Evolutionary conservation across 2,113 vertebrate genomes (phyloP), one percentile per base, ranked within the genome.

Genomic region (Thunnus maccoyii): DNA sequence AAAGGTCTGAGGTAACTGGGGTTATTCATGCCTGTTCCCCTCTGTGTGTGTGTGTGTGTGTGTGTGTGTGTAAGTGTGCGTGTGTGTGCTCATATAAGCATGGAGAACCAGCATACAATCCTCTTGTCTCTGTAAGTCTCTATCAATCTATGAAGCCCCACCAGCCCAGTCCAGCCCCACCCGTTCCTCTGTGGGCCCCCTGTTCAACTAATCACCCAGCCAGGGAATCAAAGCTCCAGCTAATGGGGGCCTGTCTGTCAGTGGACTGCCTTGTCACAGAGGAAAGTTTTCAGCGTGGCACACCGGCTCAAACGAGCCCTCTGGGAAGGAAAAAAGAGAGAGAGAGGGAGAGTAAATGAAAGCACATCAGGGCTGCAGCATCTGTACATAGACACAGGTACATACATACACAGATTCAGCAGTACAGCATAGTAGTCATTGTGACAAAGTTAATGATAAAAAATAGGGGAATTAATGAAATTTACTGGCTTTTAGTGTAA

Each of bases 231-330:
- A 84, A 92, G 86, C 63, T 48, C 63, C 66, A 87, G 89, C 90
- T 92, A 94, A 93, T 93, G 81, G 90, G 76, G 66, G 44, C 79
- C 73, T 71, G 86, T 89, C 78, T 83, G 83, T 91, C 83, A 88
- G 54, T 54, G 64, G 61, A 66, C 56, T 69, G 48, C 27, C 84
- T 76, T 51, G 72, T 84, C 79, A 55, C 41, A 63, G 72, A n/a
- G 66, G 75, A 72, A 78, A 30, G 65, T 65, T 87, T 71, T 86
- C 65, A 85, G 58, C 16, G 41, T 77, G 62, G 73, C 76, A 76
- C 66, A 50, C 3, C 12, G 13, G 63, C 72, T 86, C 71, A 78
- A 75, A 85, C n/a, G 30, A 86, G 88, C 77, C 86, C 88, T 84
- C 67, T 71, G 69, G 82, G 82, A 65, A 60, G 72, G 17, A 54